These are phyloP conservation scores for Gastracanthus pulcherrimus DNA, from an alignment of 2,888 invertebrate genomes.

Conservation along the genomic window DNA sequence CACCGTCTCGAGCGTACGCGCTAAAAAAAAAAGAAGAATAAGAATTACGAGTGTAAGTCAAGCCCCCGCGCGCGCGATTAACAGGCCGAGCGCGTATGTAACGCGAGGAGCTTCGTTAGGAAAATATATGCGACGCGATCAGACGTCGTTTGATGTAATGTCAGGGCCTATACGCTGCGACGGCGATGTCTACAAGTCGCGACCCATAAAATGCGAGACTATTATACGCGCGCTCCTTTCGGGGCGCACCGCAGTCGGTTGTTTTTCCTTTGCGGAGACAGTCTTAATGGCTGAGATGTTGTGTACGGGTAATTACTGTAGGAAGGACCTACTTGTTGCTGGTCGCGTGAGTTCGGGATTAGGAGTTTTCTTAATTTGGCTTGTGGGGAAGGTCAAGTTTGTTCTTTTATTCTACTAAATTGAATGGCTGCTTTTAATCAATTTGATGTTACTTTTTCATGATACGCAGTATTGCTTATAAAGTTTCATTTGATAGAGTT, in stretches of 20 bases:
- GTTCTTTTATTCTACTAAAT: not conserved
- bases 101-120: constrained; percentile 19
- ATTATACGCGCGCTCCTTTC: not conserved
- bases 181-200: not conserved
- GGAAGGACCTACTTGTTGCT: not conserved
- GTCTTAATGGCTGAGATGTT: not conserved
- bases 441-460: not conserved
- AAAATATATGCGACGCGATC: constrained; percentile 10
- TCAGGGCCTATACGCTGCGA: constrained; percentile 41
- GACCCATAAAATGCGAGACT: not conserved
- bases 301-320: not conserved
- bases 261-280: not conserved
- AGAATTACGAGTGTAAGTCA: no score
- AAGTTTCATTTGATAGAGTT: no score
- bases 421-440: not conserved
- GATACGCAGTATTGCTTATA: no score
- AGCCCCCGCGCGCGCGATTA: constrained; percentile 18
- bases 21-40: not conserved
- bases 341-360: no score
- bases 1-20: not conserved
- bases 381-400: not conserved
- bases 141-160: constrained; percentile 24
- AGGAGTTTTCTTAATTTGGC: not conserved
- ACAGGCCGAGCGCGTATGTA: constrained; percentile 4
- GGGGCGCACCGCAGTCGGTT: not conserved